Conservation (phyloP, 2,888 invertebrate species). For the Thalpophila matura region DNA sequence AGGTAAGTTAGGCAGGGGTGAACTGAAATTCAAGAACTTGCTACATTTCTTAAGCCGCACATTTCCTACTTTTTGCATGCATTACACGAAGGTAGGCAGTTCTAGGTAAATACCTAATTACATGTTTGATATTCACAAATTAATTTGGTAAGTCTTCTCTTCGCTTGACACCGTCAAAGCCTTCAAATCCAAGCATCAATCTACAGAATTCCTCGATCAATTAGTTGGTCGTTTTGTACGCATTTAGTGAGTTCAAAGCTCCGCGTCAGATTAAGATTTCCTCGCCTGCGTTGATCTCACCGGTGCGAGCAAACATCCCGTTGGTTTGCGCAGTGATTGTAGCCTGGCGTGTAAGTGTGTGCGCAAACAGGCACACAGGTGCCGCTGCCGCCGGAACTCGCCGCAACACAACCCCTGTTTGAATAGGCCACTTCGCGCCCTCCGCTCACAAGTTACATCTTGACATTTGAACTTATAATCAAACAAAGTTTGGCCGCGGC, state of each 20-base stretch:
- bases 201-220: slow-evolving; percentile 58
- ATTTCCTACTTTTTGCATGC: no score
- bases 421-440: slow-evolving; percentile 78
- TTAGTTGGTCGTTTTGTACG: slow-evolving; percentile 58
- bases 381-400: slow-evolving; percentile 76
- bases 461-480: slow-evolving; percentile 77
- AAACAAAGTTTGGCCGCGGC: slow-evolving; percentile 51
- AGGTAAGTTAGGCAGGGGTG: no score
- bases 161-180: neutral
- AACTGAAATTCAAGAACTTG: no score
- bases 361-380: slow-evolving; percentile 86
- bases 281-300: slow-evolving; percentile 78
- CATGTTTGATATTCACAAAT: no score
- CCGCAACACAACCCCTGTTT: slow-evolving; percentile 76
- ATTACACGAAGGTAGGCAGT: no score
- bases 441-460: slow-evolving; percentile 64
- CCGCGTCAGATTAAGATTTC: slow-evolving; percentile 84
- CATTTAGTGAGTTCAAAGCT: slow-evolving; percentile 72
- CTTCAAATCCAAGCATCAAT: neutral
- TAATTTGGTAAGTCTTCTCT: no score
- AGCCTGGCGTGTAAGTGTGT: slow-evolving; percentile 84
- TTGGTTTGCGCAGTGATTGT: slow-evolving; percentile 84
- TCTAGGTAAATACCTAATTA: no score
- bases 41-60: no score
- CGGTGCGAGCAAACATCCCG: slow-evolving; percentile 79